Conservation (phyloP, 2,888 invertebrate species). For the Sphinx pinastri region DNA sequence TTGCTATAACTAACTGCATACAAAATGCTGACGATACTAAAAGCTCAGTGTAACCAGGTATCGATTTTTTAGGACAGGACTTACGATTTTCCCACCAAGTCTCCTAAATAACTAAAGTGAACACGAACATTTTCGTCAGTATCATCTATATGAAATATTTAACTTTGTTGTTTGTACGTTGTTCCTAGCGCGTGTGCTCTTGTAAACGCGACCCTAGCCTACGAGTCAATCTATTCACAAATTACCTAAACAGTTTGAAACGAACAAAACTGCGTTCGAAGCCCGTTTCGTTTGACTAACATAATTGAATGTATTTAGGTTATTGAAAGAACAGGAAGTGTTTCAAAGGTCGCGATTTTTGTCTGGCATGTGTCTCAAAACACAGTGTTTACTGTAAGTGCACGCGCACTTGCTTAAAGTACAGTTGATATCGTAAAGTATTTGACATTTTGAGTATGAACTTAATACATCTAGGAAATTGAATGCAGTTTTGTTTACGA, state of each 20-base stretch:
- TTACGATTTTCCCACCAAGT: neutral
- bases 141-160: no score
- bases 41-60: no score
- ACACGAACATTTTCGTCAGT: no score
- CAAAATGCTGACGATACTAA: neutral
- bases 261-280: constrained; percentile 22
- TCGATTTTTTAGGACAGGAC: neutral
- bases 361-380: neutral
- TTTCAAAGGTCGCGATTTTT: constrained; percentile 7
- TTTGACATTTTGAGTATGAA: no score
- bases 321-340: constrained; percentile 14
- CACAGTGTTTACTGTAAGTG: constrained; percentile 1
- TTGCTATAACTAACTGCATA: neutral
- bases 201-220: constrained; percentile 63
- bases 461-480: neutral
- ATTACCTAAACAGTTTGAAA: neutral
- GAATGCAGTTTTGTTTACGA: constrained; percentile 10
- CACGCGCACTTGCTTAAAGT: neutral
- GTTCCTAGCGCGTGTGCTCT: constrained; percentile 7
- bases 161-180: neutral
- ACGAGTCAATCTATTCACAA: constrained; percentile 48
- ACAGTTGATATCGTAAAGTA: neutral
- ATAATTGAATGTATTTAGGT: neutral
- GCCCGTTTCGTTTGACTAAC: neutral
- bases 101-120: neutral